Base-by-base conservation (phyloP, 2,888 invertebrate species). In the Suillia variegata region DNA sequence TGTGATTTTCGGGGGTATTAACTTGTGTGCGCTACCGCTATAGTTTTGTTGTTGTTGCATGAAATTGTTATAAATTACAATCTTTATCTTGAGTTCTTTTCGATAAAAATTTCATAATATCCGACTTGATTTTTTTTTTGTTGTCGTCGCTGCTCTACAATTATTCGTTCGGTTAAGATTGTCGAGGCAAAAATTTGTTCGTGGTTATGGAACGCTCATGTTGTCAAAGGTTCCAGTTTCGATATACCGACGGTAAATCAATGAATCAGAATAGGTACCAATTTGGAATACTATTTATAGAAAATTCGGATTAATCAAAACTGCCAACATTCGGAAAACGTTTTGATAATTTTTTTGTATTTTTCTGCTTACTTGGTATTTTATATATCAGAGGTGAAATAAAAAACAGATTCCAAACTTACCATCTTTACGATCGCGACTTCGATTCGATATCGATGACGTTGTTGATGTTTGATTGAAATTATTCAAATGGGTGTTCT, bases 371-470 rank as follows among this genome's bases (percentile, higher is more conserved):
- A n/a, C n/a, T n/a, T n/a, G n/a, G n/a, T n/a, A n/a, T n/a, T n/a
- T n/a, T n/a, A n/a, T n/a, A n/a, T n/a, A n/a, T n/a, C n/a, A n/a
- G n/a, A n/a, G n/a, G n/a, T n/a, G n/a, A n/a, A n/a, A n/a, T n/a
- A n/a, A n/a, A n/a, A n/a, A n/a, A n/a, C n/a, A n/a, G n/a, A n/a
- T n/a, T n/a, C n/a, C n/a, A n/a, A n/a, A 84, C 86, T 86, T 80
- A 87, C 87, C 86, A 81, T 87, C 87, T 68, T 82, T 82, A 65
- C 83, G 79, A 73, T 82, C 82, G 65, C 82, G 79, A 78, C 76
- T 82, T 84, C 90, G 88, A 84, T 91, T 91, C 74, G 90, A 84
- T 73, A 89, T 87, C 59, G 88, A 80, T 62, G 85, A 84, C 57
- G 85, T 82, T 55, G 89, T 81, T 60, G 85, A 83, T 54, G 85